Percentiles rank a stretch among this genome's conserved stretches.
Evolutionary conservation across 2,888 invertebrate genomes (phyloP).

Genomic region (Norana najaformis): DNA sequence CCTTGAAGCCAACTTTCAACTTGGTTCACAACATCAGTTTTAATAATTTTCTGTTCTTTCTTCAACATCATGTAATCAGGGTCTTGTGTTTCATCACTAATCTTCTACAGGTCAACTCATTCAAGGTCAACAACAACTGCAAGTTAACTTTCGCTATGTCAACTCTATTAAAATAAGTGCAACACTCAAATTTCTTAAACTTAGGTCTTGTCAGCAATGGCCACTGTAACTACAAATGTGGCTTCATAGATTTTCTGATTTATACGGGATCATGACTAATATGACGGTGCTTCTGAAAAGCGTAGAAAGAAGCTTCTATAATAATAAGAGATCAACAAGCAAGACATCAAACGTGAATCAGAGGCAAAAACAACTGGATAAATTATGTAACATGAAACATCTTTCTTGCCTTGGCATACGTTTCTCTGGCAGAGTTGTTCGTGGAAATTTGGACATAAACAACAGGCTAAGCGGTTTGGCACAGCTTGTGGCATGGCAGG

Average conservation of each 20-base stretch:
- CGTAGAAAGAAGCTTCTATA: not conserved
- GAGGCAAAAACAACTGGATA: not conserved
- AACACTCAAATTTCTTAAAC: not conserved
- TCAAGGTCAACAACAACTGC: no score
- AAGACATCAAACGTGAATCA: not conserved
- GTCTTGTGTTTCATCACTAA: no score
- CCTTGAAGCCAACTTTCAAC: no score
- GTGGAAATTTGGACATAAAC: conserved; percentile 61
- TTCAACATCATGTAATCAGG: no score
- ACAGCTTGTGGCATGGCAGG: conserved; percentile 71
- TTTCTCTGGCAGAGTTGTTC: conserved; percentile 24
- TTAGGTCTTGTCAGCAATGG: not conserved
- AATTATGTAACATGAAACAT: not conserved
- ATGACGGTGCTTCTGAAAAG: not conserved
- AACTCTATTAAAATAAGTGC: not conserved
- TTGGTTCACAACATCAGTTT: no score
- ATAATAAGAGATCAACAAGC: not conserved
- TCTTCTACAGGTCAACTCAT: no score
- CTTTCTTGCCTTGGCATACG: not conserved
- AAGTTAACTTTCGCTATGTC: not conserved
- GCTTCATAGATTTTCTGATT: no score
- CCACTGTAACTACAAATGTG: not conserved
- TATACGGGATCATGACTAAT: no score
- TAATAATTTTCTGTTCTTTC: no score
- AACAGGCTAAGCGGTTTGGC: conserved; percentile 66